A percentile compares a stretch with the other conserved stretches of the same genome.
Conservation (phyloP, 1,140 invertebrate species). For the Oncopeltus fasciatus region DNA sequence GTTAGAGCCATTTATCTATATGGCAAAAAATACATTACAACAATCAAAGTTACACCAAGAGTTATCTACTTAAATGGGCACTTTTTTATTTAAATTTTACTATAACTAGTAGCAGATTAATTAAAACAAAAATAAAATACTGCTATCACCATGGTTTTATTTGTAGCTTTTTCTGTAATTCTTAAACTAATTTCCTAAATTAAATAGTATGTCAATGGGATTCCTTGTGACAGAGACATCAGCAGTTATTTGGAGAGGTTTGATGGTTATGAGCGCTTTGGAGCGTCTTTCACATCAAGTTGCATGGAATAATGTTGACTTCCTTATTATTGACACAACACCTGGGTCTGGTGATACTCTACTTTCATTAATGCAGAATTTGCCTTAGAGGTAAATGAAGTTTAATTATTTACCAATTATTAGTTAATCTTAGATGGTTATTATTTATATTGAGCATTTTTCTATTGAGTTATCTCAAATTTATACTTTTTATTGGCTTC, state of each 20-base stretch:
- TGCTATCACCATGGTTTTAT: neutral
- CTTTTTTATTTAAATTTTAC: too few relatives aligned
- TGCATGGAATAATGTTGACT: constrained; percentile 64
- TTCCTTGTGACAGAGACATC: constrained; percentile 63
- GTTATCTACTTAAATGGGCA: too few relatives aligned
- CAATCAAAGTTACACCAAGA: too few relatives aligned
- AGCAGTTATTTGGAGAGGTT: constrained; percentile 74
- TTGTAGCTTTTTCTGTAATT: neutral
- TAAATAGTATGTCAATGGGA: constrained; percentile 76
- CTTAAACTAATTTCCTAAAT: neutral
- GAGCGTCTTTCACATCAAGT: constrained; percentile 70
- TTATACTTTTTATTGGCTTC: too few relatives aligned
- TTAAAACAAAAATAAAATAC: too few relatives aligned
- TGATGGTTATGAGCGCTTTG: constrained; percentile 89
- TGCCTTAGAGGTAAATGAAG: constrained; percentile 47
- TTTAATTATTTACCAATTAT: neutral
- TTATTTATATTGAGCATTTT: neutral
- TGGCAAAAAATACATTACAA: too few relatives aligned
- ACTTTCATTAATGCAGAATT: constrained; percentile 71
- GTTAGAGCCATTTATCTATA: too few relatives aligned
- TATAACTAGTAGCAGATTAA: too few relatives aligned
- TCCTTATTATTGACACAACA: constrained; percentile 74
- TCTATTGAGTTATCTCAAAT: too few relatives aligned
- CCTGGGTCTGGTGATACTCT: constrained; percentile 86
- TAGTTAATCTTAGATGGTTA: neutral